phyloP scores from a whole-genome alignment of 2,888 invertebrate species.

The Apotomis capreana region DNA sequence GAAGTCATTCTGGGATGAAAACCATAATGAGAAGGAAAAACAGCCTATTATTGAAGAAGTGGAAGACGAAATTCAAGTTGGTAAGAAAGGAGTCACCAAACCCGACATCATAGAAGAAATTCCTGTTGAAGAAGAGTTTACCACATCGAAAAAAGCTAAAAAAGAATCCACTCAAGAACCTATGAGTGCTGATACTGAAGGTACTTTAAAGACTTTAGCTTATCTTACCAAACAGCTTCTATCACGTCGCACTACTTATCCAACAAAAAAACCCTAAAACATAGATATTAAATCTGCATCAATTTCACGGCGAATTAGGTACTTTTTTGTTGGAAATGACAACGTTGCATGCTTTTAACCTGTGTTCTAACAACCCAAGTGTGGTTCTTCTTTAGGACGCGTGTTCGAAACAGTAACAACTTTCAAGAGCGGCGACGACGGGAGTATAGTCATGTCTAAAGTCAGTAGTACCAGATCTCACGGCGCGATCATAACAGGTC shows the following conservation, averaged over 20 bases:
- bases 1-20: slow-evolving; percentile 74
- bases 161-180: slow-evolving; percentile 75
- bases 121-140: slow-evolving; percentile 65
- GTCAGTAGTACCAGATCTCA: slow-evolving; percentile 85
- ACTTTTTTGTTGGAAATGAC: slow-evolving; percentile 34
- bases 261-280: slow-evolving; percentile 8
- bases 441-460: slow-evolving; percentile 79
- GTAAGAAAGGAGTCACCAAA: slow-evolving; percentile 63
- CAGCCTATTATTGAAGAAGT: slow-evolving; percentile 63
- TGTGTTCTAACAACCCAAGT: slow-evolving; percentile 77
- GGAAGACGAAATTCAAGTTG: slow-evolving; percentile 59
- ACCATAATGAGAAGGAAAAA: slow-evolving; percentile 65
- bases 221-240: slow-evolving; percentile 74
- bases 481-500: slow-evolving; percentile 86
- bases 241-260: slow-evolving; percentile 56
- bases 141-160: slow-evolving; percentile 70
- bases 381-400: slow-evolving; percentile 83
- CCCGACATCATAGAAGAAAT: slow-evolving; percentile 71
- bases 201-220: slow-evolving; percentile 75
- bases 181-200: slow-evolving; percentile 80
- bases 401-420: slow-evolving; percentile 82
- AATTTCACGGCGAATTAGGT: slow-evolving; percentile 39
- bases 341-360: slow-evolving; percentile 76
- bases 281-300: background rate
- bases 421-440: slow-evolving; percentile 78